phyloP scores from a whole-genome alignment of 2,888 invertebrate genomes.

The Caenorhabditis plicata region DNA sequence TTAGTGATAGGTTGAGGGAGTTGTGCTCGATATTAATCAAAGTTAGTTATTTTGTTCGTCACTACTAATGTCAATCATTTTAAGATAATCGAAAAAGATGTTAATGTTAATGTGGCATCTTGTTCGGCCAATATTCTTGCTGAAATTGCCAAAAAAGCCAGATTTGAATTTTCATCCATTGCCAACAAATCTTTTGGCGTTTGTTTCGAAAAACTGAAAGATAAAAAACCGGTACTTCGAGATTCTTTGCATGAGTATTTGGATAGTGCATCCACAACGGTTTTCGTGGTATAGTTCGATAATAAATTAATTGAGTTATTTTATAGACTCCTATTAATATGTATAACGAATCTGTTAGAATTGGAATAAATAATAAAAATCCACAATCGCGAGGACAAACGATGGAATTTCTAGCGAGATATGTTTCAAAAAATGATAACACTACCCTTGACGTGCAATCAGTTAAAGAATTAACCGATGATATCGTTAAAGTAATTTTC shows the following conservation, averaged over 20 bases:
- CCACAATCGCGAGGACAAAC: constrained; percentile 67
- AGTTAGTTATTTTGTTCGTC: constrained; percentile 4
- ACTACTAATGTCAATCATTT: too few species aligned
- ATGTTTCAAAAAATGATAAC: constrained; percentile 22
- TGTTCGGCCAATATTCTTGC: constrained; percentile 82
- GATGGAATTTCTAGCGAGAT: constrained; percentile 36
- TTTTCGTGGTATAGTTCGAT: background rate
- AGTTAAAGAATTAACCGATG: constrained; percentile 65
- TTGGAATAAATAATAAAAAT: constrained; percentile 71
- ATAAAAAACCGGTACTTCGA: constrained; percentile 90
- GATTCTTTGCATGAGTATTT: constrained; percentile 82
- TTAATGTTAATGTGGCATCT: constrained; percentile 89
- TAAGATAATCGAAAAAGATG: constrained; percentile 86
- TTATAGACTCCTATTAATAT: constrained; percentile 73
- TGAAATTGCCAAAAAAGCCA: constrained; percentile 81
- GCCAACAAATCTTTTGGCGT: constrained; percentile 71
- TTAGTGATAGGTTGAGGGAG: constrained; percentile 21
- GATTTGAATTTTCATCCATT: constrained; percentile 83
- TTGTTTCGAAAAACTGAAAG: constrained; percentile 91
- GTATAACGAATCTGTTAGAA: constrained; percentile 77
- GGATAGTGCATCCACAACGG: constrained; percentile 77
- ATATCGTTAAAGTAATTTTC: constrained; percentile 15
- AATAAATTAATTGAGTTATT: background rate
- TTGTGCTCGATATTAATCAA: constrained; percentile 9
- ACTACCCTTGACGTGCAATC: constrained; percentile 67